These are phyloP conservation scores for Eretmocerus hayati DNA, from an alignment of 2,888 invertebrate genomes.

Conservation along the genomic window DNA sequence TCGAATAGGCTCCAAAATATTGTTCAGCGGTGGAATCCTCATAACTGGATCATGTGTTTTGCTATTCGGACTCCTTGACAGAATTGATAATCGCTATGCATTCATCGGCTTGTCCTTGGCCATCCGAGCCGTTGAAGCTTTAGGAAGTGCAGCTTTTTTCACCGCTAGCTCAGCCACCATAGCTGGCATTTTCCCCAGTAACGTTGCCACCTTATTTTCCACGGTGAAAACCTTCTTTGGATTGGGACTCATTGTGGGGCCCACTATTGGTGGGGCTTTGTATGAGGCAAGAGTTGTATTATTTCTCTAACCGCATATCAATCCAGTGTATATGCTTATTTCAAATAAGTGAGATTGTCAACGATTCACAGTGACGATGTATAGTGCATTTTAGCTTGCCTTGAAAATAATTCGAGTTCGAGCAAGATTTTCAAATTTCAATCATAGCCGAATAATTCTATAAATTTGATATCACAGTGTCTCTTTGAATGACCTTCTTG, in stretches of 20 bases:
- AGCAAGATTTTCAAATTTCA: too few relatives aligned
- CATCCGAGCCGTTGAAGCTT: neutral
- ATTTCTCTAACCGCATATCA: too few relatives aligned
- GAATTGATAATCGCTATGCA: neutral
- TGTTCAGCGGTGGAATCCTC: conserved; percentile 76
- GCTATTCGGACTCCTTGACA: conserved; percentile 45
- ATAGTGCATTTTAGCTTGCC: too few relatives aligned
- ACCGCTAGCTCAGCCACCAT: neutral
- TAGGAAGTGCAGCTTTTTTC: neutral
- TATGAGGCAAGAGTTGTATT: too few relatives aligned
- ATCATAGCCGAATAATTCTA: too few relatives aligned
- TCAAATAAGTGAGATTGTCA: too few relatives aligned
- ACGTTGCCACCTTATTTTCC: neutral
- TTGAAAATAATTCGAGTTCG: too few relatives aligned
- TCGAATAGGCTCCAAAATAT: conserved; percentile 69
- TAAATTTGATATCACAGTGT: too few relatives aligned
- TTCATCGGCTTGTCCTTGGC: neutral
- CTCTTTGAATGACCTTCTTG: too few relatives aligned
- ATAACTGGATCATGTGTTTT: conserved; percentile 77
- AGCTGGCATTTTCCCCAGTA: neutral
- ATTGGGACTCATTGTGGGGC: conserved; percentile 78
- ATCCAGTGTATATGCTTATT: too few relatives aligned
- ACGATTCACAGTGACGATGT: too few relatives aligned
- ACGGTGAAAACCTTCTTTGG: conserved; percentile 74
- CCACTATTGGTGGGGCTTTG: conserved; percentile 79